Base-by-base conservation (phyloP, 1,140 invertebrate genomes). In the Gryon sp. region DNA sequence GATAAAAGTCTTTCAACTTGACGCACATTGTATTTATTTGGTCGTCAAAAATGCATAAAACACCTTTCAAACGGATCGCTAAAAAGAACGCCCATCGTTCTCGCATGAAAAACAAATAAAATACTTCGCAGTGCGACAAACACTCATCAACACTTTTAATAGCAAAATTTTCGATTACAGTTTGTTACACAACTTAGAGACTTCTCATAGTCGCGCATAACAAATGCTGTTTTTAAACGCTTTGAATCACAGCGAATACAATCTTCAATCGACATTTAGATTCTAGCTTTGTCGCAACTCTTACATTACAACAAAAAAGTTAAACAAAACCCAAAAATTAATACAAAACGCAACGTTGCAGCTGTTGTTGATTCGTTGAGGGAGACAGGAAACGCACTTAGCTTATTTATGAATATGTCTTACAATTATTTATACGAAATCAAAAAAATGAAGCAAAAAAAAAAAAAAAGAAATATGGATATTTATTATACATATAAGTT, bases 401-500 rank as follows among this genome's bases (percentile, higher is more conserved):
- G 9, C 55, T 72, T 72, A 65, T 16, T 48, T 36, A 43, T 19
- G 32, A 66, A 38, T 66, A 50, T 59, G 16, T 20, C 45, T 60
- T 68, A 69, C 16, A 62, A 41, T 50, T 70, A 77, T 14, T 8
- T n/a, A 34, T 70, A 76, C 57, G 46, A 52, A 68, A 53, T n/a
- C n/a, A n/a, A n/a, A 34, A 9, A 2, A 34, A 34, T 12, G 11
- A 34, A 34, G 11, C 6, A 1, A 7, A 28, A 28, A 45, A 66
- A 28, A 2, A 7, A 28, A 7, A 28, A 28, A 28, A 43, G 40
- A 43, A 45, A 68, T n/a, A n/a, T n/a, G n/a, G n/a, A n/a, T n/a
- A n/a, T n/a, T n/a, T n/a, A n/a, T n/a, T n/a, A n/a, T n/a, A n/a
- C n/a, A n/a, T n/a, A n/a, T n/a, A n/a, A n/a, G n/a, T n/a, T n/a